Conservation (phyloP, 1,140 invertebrate species). For the Cryptotermes secundus region DNA sequence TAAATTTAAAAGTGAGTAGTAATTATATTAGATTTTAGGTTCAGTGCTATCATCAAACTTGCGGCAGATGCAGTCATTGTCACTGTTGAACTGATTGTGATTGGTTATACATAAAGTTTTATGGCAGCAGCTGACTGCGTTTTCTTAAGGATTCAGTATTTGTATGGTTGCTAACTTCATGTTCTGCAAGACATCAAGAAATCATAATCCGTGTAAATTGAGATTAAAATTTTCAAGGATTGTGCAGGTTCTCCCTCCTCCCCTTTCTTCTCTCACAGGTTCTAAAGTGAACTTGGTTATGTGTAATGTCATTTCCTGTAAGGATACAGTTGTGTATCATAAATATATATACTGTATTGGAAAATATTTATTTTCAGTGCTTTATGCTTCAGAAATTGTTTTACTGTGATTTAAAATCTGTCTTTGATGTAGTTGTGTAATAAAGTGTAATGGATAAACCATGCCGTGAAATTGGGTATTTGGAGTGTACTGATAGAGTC, state of each 20-base stretch:
- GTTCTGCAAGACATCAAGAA: background rate
- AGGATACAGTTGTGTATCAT: background rate
- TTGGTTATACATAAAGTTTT: background rate
- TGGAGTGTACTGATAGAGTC: background rate
- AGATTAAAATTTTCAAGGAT: background rate
- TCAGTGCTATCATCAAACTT: background rate
- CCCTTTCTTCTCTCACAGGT: background rate
- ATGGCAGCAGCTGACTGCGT: background rate
- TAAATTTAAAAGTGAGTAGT: slow-evolving; percentile 10
- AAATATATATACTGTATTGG: background rate
- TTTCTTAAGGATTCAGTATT: background rate
- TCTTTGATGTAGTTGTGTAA: background rate
- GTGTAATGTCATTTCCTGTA: background rate
- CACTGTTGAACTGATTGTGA: background rate
- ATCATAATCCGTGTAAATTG: background rate
- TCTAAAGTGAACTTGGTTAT: background rate
- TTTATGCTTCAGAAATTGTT: background rate
- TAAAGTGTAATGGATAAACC: background rate
- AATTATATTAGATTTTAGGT: background rate
- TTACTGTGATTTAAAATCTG: background rate
- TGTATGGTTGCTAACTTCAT: background rate
- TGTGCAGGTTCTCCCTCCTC: background rate
- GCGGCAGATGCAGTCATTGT: background rate
- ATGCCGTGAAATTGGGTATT: background rate
- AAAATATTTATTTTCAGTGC: slow-evolving; percentile 7